phyloP scores from a whole-genome alignment of 2,113 vertebrate species.

The Triplophysa siluroides region DNA sequence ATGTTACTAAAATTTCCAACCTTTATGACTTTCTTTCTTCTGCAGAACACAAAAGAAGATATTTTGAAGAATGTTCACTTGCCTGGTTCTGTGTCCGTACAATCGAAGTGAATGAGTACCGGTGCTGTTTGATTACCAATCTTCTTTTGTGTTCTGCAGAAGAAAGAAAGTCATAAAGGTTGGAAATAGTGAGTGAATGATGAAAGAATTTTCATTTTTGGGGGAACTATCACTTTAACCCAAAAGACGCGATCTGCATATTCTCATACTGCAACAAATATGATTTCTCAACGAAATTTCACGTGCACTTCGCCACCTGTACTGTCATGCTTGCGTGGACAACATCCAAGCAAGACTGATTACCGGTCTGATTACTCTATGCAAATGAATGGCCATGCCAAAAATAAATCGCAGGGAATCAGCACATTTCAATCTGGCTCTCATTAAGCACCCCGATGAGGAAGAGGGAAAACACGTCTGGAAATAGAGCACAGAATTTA shows the following conservation, averaged over 20 bases:
- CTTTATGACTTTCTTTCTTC: too few species aligned
- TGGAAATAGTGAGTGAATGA: too few species aligned
- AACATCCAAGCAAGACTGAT: conserved; percentile 39
- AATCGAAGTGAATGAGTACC: too few species aligned
- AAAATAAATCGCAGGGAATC: conserved; percentile 45
- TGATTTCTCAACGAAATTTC: conserved; percentile 10
- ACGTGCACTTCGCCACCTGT: conserved; percentile 26
- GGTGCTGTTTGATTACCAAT: too few species aligned
- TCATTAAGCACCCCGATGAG: conserved; percentile 36
- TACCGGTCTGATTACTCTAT: conserved; percentile 44
- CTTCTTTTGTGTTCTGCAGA: too few species aligned
- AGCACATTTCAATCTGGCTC: conserved; percentile 39
- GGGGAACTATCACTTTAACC: too few species aligned
- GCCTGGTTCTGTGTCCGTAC: too few species aligned
- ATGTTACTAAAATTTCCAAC: too few species aligned
- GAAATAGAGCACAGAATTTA: conserved; percentile 40
- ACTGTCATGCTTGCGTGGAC: conserved; percentile 7
- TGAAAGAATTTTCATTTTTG: too few species aligned
- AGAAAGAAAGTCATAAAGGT: too few species aligned
- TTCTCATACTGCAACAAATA: neutral
- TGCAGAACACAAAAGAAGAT: too few species aligned
- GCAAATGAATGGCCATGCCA: conserved; percentile 46
- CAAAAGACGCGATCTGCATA: neutral
- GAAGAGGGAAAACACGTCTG: conserved; percentile 17
- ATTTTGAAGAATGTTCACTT: too few species aligned